Evolutionary conservation across 2,888 invertebrate species (phyloP).

Genomic region (Hydrotaea cyrtoneurina): DNA sequence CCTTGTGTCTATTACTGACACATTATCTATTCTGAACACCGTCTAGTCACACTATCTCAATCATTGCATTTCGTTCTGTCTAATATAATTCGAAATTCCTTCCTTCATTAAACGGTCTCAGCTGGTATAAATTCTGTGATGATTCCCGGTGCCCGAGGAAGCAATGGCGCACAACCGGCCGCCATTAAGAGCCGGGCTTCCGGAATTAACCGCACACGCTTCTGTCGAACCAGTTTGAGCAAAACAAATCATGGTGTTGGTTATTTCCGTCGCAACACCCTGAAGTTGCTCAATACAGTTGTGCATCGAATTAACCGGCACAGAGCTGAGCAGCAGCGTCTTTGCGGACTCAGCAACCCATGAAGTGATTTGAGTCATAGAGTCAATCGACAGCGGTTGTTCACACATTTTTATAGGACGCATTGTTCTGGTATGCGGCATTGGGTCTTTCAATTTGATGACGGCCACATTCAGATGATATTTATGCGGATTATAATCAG

Average conservation of each 20-base stretch:
- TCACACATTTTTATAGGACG: constrained; percentile 63
- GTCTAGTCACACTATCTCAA: no score
- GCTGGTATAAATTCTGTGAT: constrained; percentile 86
- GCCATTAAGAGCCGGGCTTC: constrained; percentile 72
- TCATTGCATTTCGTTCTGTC: no score
- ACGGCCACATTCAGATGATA: constrained; percentile 75
- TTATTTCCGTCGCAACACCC: constrained; percentile 47
- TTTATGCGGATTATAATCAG: constrained; percentile 42
- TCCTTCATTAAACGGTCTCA: no score
- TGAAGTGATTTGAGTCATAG: constrained; percentile 69
- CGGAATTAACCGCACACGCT: constrained; percentile 75
- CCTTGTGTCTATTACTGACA: no score
- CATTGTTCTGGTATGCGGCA: constrained; percentile 60
- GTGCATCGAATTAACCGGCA: constrained; percentile 26
- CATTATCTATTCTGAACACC: no score
- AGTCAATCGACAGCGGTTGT: constrained; percentile 50
- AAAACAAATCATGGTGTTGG: constrained; percentile 71
- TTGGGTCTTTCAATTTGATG: constrained; percentile 66
- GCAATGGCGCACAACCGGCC: constrained; percentile 84
- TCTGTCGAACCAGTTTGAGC: constrained; percentile 71
- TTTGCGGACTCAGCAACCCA: no score
- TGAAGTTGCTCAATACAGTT: constrained; percentile 55
- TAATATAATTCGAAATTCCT: no score
- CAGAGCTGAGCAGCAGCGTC: background rate
- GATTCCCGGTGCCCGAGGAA: constrained; percentile 82